Base-by-base conservation (phyloP, 2,888 invertebrate species). In the Phengaris alcon region DNA sequence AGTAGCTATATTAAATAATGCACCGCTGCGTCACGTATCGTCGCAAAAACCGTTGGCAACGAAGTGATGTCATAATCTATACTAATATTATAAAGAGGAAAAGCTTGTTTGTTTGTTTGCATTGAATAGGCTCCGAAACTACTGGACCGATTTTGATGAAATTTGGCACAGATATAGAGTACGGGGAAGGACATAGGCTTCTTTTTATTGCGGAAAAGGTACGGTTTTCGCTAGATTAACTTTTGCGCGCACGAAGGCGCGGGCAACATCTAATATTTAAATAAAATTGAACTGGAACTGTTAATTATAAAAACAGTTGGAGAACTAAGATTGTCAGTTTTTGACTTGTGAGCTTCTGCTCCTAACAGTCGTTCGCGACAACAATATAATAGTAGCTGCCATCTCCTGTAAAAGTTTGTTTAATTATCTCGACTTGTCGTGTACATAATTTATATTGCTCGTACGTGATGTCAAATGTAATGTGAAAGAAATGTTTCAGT, bases 231-330 rank as follows among this genome's bases (percentile, higher is more conserved):
- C 22, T 22, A 22, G 22, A 22, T 22, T 22, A 22, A 22, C 22
- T 22, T 22, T 22, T 22, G 22, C 22, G 22, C 22, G 22, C 22
- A 22, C 22, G 64, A 64, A 6, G 44, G 12, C 10, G 9, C 52
- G 22, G 22, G 0, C 22, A 22, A 22, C 22, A 22, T 22, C 22
- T 22, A 52, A 2, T 3, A 35, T 52, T 52, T 10, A 64, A 64
- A 64, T 35, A 35, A 44, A 64, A 64, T 64, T 10, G 59, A 64
- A 64, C 8, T 64, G 64, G 15, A 64, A 64, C 64, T 52, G 64
- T 44, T 64, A 64, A 64, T 64, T 64, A 64, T 64, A 64, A 64
- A 64, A 64, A 64, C 44, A 59, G 59, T 64, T 64, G 64, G 64
- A 64, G 10, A 64, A 64, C 64, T 64, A 64, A 64, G 64, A 64